These are phyloP conservation scores for Haemorhous mexicanus DNA, from an alignment of 2,113 vertebrate species.

Conservation along the genomic window DNA sequence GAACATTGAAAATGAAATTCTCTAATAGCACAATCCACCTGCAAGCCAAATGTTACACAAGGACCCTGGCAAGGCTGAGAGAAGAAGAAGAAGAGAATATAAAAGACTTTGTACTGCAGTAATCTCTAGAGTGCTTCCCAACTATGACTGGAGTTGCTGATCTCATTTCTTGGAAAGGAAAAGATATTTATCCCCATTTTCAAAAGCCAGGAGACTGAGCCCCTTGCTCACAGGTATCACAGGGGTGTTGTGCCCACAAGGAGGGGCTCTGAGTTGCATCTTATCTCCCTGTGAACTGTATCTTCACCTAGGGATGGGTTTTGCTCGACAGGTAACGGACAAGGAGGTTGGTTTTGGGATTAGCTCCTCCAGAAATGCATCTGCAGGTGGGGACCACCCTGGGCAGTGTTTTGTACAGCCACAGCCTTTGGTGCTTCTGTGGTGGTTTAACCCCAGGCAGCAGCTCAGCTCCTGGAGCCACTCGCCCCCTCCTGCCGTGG, in stretches of 20 bases:
- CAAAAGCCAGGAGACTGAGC: not conserved
- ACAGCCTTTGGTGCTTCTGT: not conserved
- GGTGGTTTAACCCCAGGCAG: not conserved
- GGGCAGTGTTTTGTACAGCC: not conserved
- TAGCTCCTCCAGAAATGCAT: not conserved
- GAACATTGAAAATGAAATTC: conserved; percentile 32
- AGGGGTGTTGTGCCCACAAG: not conserved
- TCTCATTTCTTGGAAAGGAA: conserved; percentile 3
- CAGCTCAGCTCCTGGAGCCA: not conserved
- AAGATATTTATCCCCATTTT: not conserved
- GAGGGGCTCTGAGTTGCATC: not conserved
- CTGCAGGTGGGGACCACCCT: not conserved
- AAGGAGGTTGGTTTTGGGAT: not conserved
- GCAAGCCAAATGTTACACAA: conserved; percentile 46
- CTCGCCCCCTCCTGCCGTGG: not conserved
- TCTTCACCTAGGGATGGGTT: not conserved
- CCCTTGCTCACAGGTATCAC: not conserved
- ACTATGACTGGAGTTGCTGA: not conserved
- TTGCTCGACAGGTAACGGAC: not conserved
- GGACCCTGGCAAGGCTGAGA: conserved; percentile 22
- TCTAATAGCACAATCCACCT: conserved; percentile 23
- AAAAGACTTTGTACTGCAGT: not conserved
- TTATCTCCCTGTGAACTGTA: not conserved
- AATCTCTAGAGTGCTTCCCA: conserved; percentile 2
- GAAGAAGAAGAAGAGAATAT: not conserved